Conservation (phyloP, 2,113 vertebrate genomes). For the rat (Rattus norvegicus) region GRCr8 NC_086027.1:102049501-102050000, state of each 20-base stretch:
- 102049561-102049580: background rate
- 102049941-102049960: background rate
- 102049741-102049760: background rate
- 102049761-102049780: background rate
- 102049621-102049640: background rate
- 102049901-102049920: background rate
- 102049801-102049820: background rate
- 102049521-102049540: background rate
- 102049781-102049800: background rate
- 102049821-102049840: background rate
- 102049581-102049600: slow-evolving; percentile 13
- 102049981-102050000: background rate
- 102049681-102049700: background rate
- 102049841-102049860: background rate
- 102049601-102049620: background rate
- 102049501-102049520: background rate
- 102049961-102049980: background rate
- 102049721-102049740: background rate
- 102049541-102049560: background rate
- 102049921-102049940: background rate
- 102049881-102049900: background rate
- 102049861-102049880: background rate
- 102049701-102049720: background rate
- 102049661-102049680: background rate
- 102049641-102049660: background rate